Evolutionary conservation across 1,140 invertebrate genomes (phyloP), one percentile per base, ranked within the genome.

Genomic region (Neoseiulus cucumeris): DNA sequence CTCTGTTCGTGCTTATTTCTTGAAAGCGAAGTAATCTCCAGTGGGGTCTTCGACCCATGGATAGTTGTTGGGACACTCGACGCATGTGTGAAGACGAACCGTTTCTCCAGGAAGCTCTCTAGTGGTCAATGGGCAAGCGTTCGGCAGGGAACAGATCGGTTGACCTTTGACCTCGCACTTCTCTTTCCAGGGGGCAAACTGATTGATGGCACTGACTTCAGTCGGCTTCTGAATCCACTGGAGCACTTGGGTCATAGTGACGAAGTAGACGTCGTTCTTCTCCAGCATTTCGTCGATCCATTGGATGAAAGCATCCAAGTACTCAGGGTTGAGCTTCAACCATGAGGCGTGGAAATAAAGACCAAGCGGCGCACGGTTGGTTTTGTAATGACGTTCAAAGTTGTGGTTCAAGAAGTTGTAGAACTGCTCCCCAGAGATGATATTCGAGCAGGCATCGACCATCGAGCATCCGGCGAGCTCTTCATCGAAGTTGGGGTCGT

Each of bases 171-270:
- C 68, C 18, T 70, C 66, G 72, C 89, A 91, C 82, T 90, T 91
- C 77, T 92, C 90, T 79, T 85, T 86, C 89, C 89, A 94, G 18
- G 89, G 85, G 72, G 91, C 89, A 76, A 92, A 93, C 77, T 84
- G 90, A 78, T 90, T 89, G 7, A 87, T 83, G 73, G 91, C 87
- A 30, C 82, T 80, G 66, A 89, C 74, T 1, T 87, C 89, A 44
- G 85, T 81, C 9, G 91, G 90, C 72, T 91, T 91, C 73, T 92
- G 89, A 74, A 95, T 91, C 91, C 91, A 95, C 74, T 94, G 89
- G 70, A 95, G 91, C 0, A 93, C 90, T 80, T 93, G 89, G 68
- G 89, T 81, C 77, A 89, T 88, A 55, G 87, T 93, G 33, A 91
- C 89, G 74, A 96, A 92, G 78, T 92, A 94, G 14, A 94, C 90